Conservation (phyloP, 2,113 vertebrate species). For the Psettodes erumei region DNA sequence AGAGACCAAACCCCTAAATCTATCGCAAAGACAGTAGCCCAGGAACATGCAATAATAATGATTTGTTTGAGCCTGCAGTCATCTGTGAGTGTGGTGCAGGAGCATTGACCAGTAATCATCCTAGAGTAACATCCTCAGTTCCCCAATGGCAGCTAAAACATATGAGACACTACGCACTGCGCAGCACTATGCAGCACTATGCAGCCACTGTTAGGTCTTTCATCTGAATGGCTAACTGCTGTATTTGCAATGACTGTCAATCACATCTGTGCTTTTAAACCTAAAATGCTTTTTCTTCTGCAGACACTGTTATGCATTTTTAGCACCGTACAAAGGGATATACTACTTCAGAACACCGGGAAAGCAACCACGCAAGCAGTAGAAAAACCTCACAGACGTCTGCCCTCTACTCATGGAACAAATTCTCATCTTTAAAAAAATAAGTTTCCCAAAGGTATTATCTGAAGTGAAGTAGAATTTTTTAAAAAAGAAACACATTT, state of each 20-base stretch:
- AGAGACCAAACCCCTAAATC: conserved; percentile 54
- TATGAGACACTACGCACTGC: conserved; percentile 13
- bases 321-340: conserved; percentile 50
- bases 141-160: conserved; percentile 70
- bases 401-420: conserved; percentile 3
- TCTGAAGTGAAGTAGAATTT: conserved; percentile 16
- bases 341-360: conserved; percentile 20
- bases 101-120: conserved; percentile 27
- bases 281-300: conserved; percentile 18
- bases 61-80: conserved; percentile 44
- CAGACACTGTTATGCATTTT: conserved; percentile 18
- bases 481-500: background rate
- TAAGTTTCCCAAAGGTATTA: background rate
- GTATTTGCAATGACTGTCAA: conserved; percentile 34
- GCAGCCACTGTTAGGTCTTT: conserved; percentile 25
- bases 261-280: conserved; percentile 37
- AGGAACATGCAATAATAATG: conserved; percentile 29
- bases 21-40: conserved; percentile 17
- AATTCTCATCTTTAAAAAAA: conserved; percentile 1
- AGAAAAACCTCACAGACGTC: background rate
- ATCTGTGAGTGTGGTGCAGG: conserved; percentile 27
- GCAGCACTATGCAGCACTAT: conserved; percentile 16
- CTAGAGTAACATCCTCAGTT: conserved; percentile 39
- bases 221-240: conserved; percentile 31
- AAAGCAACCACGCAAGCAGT: conserved; percentile 1